Evolutionary conservation across 2,888 invertebrate species (phyloP).

Genomic region (Dolichomitus sp.): DNA sequence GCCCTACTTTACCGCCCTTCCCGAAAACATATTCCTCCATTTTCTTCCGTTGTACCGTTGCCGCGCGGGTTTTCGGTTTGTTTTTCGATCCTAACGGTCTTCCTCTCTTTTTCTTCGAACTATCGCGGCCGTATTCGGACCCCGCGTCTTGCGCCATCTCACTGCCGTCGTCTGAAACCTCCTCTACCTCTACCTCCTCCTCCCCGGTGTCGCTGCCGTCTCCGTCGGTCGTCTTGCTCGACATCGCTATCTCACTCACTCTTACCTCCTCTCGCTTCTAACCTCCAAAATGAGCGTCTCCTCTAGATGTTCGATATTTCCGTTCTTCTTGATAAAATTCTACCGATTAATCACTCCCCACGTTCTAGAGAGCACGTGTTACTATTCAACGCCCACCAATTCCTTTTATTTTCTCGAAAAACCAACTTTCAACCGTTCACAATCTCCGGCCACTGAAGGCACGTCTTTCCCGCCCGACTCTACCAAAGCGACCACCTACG

Average conservation of each 20-base stretch:
- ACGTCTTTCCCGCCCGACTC: background rate
- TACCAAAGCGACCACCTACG: background rate
- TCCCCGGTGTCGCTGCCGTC: background rate
- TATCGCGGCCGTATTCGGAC: background rate
- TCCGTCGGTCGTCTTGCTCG: background rate
- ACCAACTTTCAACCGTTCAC: background rate
- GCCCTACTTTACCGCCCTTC: background rate
- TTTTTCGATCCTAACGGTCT: conserved; percentile 6
- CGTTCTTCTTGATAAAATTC: background rate
- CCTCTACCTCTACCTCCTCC: background rate
- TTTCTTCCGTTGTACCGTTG: background rate
- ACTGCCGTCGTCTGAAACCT: background rate
- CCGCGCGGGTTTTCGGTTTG: background rate
- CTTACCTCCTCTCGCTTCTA: background rate
- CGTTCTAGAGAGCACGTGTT: background rate
- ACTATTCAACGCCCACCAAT: background rate
- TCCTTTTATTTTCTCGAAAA: background rate
- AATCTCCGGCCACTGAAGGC: background rate
- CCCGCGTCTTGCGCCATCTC: background rate
- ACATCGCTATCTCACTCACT: background rate
- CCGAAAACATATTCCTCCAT: background rate
- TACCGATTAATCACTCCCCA: background rate
- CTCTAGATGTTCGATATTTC: background rate
- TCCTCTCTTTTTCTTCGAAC: background rate
- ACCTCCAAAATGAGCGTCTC: background rate